A percentile compares a stretch with the other conserved stretches of the same genome.
Conservation (phyloP, 2,888 invertebrate genomes). For the Drosophila quasianomalipes region DNA sequence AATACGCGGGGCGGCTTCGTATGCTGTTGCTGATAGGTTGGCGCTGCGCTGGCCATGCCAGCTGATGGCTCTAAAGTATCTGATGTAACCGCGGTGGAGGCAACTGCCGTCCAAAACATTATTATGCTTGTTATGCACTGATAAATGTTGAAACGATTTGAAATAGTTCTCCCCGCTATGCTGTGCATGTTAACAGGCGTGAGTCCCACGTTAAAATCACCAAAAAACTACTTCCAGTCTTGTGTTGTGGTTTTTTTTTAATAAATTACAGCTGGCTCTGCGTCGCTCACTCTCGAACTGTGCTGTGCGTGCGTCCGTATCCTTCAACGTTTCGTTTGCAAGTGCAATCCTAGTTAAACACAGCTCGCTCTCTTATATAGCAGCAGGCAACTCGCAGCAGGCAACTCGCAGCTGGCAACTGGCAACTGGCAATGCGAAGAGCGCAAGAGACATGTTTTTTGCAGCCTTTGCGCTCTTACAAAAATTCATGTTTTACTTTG, state of each 20-base stretch:
- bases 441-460: slow-evolving; percentile 17
- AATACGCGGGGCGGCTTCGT: slow-evolving; percentile 40
- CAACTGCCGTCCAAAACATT: slow-evolving; percentile 64
- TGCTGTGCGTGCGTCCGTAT: background rate
- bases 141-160: background rate
- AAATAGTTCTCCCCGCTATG: background rate
- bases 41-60: slow-evolving; percentile 53
- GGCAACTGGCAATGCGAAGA: background rate
- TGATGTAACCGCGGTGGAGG: slow-evolving; percentile 51
- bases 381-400: background rate
- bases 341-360: slow-evolving; percentile 36
- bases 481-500: background rate
- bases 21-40: slow-evolving; percentile 55
- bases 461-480: slow-evolving; percentile 7
- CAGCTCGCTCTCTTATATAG: slow-evolving; percentile 31
- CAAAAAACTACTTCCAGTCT: background rate
- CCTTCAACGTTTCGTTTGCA: slow-evolving; percentile 6
- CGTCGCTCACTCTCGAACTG: background rate
- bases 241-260: background rate
- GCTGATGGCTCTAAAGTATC: slow-evolving; percentile 18
- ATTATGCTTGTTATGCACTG: background rate
- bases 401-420: background rate
- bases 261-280: background rate
- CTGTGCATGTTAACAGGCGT: background rate
- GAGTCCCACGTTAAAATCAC: background rate